Percentiles rank a stretch among this genome's conserved stretches.
Evolutionary conservation across 2,113 vertebrate species (phyloP).

Genomic region (Sebastes schlegelii): DNA sequence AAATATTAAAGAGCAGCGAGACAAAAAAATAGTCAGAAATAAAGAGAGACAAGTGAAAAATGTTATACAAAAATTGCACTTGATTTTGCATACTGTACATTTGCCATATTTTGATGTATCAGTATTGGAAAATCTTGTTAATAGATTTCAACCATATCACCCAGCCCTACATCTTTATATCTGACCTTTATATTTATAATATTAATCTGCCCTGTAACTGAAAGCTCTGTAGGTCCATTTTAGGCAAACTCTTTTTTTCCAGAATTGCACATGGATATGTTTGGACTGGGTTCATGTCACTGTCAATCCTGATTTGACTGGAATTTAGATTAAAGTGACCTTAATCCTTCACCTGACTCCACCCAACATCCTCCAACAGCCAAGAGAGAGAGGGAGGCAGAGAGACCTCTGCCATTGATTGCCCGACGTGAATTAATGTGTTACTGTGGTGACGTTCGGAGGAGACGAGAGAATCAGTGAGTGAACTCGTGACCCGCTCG

Average conservation of each 20-base stretch:
- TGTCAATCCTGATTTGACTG: slow-evolving; percentile 62
- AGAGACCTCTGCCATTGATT: slow-evolving; percentile 17
- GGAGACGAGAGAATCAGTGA: slow-evolving; percentile 32
- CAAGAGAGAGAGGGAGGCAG: not conserved
- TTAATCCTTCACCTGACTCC: slow-evolving; percentile 73
- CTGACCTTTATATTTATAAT: not conserved
- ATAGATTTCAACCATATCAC: not conserved
- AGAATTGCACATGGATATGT: slow-evolving; percentile 38
- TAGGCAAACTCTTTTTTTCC: not conserved
- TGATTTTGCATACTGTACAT: not conserved
- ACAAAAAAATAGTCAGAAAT: not conserved
- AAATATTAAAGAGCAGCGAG: not conserved
- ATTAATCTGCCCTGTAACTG: not conserved
- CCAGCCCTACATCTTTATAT: too few relatives aligned
- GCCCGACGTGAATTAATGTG: slow-evolving; percentile 28
- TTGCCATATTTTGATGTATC: not conserved
- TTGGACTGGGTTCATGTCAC: slow-evolving; percentile 29
- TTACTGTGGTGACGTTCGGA: slow-evolving; percentile 18
- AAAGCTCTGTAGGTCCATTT: slow-evolving; percentile 32
- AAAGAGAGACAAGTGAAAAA: not conserved
- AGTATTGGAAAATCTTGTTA: not conserved
- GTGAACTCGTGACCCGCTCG: slow-evolving; percentile 53
- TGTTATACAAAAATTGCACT: not conserved
- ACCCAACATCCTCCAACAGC: slow-evolving; percentile 12
- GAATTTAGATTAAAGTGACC: slow-evolving; percentile 74